Percentiles rank a stretch among this genome's conserved stretches.
These are phyloP conservation scores for Microplitis mediator DNA, from an alignment of 1,140 invertebrate genomes.

Conservation along the genomic window DNA sequence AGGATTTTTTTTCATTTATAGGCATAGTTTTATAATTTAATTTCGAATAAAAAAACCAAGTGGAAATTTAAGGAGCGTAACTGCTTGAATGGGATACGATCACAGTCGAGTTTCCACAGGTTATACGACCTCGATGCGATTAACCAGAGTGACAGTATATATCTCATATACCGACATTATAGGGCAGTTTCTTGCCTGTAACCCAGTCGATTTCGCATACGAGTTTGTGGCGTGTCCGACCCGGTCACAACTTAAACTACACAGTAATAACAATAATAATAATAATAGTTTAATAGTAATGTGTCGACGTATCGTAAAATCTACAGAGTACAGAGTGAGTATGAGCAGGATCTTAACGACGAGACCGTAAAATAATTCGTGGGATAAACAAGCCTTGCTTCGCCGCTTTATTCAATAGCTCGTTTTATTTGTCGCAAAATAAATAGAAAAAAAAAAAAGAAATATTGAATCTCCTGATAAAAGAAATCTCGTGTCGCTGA, in stretches of 20 bases:
- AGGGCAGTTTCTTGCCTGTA: slow-evolving; percentile 26
- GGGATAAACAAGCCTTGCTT: slow-evolving; percentile 14
- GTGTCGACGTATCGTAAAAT: slow-evolving; percentile 19
- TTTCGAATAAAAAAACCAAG: too few species aligned
- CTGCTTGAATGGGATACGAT: not conserved
- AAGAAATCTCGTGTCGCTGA: too few species aligned
- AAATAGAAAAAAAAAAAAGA: not conserved
- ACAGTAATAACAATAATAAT: not conserved
- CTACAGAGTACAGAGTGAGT: not conserved
- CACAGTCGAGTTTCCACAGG: slow-evolving; percentile 4
- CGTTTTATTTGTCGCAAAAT: not conserved
- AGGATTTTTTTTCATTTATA: too few species aligned
- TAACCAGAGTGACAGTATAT: slow-evolving; percentile 5
- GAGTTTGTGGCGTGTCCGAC: slow-evolving; percentile 9
- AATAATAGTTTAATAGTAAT: not conserved
- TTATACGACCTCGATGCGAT: slow-evolving; percentile 14
- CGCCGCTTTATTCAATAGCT: not conserved
- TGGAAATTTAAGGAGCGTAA: not conserved
- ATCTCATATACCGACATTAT: slow-evolving; percentile 13
- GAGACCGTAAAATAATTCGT: slow-evolving; percentile 22
- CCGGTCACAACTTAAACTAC: not conserved
- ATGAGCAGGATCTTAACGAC: slow-evolving; percentile 20
- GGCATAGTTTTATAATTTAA: too few species aligned
- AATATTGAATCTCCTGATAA: not conserved
- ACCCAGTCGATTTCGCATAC: not conserved